Conservation (phyloP, 2,797 vertebrate species). For the Anas acuta region DNA sequence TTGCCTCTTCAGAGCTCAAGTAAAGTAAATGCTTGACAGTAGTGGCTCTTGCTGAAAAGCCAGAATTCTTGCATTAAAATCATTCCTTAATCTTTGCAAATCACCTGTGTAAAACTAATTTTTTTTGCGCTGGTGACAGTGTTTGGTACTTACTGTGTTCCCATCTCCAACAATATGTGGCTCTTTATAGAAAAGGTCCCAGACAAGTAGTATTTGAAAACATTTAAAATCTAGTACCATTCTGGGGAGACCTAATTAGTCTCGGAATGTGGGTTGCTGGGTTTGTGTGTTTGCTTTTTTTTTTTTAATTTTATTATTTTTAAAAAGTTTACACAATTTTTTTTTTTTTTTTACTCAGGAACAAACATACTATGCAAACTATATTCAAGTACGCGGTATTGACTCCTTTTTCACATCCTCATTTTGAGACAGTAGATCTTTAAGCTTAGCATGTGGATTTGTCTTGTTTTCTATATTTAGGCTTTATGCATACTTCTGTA, state of each 20-base stretch:
- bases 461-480: constrained; percentile 13
- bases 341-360: neutral
- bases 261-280: constrained; percentile 45
- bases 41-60: constrained; percentile 36
- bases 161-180: neutral
- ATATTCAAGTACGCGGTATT: neutral
- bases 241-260: constrained; percentile 21
- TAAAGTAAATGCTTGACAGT: constrained; percentile 49
- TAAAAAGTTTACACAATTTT: neutral
- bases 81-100: constrained; percentile 14
- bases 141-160: constrained; percentile 24
- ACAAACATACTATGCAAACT: neutral
- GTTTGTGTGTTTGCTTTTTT: neutral
- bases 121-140: constrained; percentile 22
- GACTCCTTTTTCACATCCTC: neutral
- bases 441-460: neutral
- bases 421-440: neutral
- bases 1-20: constrained; percentile 55
- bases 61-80: neutral
- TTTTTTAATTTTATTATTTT: neutral
- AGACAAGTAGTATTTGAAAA: constrained; percentile 43
- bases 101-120: neutral
- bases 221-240: constrained; percentile 20
- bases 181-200: constrained; percentile 26
- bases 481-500: neutral